A percentile compares a stretch with the other conserved stretches of the same genome.
Conservation (phyloP, 2,797 vertebrate species). For the Macrochelys suwanniensis region DNA sequence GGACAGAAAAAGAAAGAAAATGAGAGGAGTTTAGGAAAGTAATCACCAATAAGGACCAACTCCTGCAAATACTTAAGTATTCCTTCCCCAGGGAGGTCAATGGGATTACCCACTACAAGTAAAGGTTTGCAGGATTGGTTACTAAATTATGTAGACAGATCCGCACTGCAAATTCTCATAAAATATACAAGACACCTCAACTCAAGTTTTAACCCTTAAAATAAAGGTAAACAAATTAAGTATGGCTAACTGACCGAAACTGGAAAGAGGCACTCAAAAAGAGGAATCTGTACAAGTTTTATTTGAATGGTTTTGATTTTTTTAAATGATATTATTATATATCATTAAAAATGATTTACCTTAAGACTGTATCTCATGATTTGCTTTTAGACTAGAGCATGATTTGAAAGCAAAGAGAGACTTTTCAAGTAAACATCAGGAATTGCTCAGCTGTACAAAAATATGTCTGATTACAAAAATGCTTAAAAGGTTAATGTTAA, state of each 20-base stretch:
- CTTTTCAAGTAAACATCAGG: neutral
- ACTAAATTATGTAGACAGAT: conserved; percentile 23
- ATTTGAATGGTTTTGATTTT: neutral
- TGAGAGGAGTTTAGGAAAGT: neutral
- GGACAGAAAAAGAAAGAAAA: conserved; percentile 45
- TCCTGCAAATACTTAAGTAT: conserved; percentile 56
- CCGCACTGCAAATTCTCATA: conserved; percentile 2
- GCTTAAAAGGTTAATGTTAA: conserved; percentile 44
- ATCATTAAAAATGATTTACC: conserved; percentile 6
- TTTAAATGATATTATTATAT: neutral
- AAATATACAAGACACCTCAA: neutral
- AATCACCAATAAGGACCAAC: conserved; percentile 33
- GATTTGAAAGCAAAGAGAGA: conserved; percentile 4
- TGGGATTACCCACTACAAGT: conserved; percentile 35
- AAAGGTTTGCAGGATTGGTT: conserved; percentile 49
- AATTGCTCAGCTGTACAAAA: neutral
- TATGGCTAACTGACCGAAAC: neutral
- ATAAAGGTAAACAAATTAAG: neutral
- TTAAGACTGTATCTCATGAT: neutral
- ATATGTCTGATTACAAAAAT: conserved; percentile 32
- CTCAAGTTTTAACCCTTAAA: neutral
- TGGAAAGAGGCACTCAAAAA: neutral
- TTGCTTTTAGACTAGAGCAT: conserved; percentile 4
- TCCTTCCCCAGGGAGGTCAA: conserved; percentile 54
- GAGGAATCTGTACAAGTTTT: neutral